phyloP scores from a whole-genome alignment of 1,140 invertebrate genomes.

The Aphelenchoides avenae region DNA sequence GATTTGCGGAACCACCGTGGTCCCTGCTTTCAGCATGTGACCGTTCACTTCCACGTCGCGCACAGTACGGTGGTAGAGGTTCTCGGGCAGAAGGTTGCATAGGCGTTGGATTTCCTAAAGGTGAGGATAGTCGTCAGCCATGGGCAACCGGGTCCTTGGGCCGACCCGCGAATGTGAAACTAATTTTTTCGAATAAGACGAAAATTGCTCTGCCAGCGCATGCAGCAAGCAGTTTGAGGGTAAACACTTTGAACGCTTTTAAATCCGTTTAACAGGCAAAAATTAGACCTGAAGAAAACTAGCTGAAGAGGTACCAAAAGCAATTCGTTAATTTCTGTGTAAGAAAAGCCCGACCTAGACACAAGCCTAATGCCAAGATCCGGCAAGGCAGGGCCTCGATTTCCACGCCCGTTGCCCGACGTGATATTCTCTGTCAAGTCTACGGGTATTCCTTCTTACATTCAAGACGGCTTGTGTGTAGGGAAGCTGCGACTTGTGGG shows the following conservation, averaged over 20 bases:
- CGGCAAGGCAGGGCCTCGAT: too few species aligned
- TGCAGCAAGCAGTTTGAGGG: neutral
- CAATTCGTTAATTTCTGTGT: too few species aligned
- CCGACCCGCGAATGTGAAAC: too few species aligned
- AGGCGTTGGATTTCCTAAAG: conserved; percentile 20
- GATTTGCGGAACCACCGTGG: conserved; percentile 25
- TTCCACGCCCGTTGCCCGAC: too few species aligned
- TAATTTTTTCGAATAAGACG: too few species aligned
- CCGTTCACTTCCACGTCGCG: conserved; percentile 20
- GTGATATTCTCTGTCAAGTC: too few species aligned
- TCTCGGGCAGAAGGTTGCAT: conserved; percentile 22
- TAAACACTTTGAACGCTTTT: neutral
- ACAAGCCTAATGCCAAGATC: too few species aligned
- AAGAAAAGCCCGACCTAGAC: too few species aligned
- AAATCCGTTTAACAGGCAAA: neutral
- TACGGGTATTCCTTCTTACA: neutral
- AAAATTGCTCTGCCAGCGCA: too few species aligned
- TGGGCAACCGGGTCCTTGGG: neutral
- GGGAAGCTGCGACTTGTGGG: neutral
- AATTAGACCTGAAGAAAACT: too few species aligned
- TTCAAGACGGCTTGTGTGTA: neutral
- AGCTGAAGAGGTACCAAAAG: neutral
- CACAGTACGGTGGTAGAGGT: conserved; percentile 16
- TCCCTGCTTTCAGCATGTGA: conserved; percentile 17
- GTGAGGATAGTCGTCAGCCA: neutral